A percentile compares a stretch with the other conserved stretches of the same genome.
phyloP scores from a whole-genome alignment of 2,113 vertebrate genomes.

The Sialia sialis region DNA sequence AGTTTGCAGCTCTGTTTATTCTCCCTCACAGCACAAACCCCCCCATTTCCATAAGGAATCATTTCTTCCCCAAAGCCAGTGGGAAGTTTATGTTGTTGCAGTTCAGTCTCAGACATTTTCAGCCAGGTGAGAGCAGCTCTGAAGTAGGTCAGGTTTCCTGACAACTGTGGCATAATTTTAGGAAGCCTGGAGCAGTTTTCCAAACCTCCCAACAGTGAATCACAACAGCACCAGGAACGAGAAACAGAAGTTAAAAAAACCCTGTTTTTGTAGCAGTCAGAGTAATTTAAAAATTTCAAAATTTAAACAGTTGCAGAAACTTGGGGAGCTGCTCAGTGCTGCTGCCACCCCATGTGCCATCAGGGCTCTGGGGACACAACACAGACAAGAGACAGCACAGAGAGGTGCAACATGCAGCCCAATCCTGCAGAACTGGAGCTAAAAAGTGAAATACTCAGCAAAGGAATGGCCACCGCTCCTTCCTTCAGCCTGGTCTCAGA shows the following conservation, averaged over 20 bases:
- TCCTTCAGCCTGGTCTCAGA: not conserved
- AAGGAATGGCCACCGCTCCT: not conserved
- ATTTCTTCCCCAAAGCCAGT: not conserved
- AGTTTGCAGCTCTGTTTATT: not conserved
- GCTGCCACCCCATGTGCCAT: not conserved
- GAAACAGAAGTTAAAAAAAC: not conserved
- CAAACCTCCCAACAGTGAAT: not conserved
- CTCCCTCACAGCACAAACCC: not conserved
- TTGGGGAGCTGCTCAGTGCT: not conserved
- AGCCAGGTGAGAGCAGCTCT: not conserved
- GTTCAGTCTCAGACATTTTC: not conserved
- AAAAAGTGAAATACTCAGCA: not conserved
- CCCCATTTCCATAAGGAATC: not conserved
- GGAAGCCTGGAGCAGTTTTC: conserved; percentile 5
- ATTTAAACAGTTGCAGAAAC: not conserved
- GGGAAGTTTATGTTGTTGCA: not conserved
- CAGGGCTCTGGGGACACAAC: not conserved
- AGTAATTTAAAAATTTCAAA: not conserved
- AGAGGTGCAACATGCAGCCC: not conserved
- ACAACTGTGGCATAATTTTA: not conserved
- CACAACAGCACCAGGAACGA: not conserved
- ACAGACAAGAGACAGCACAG: fast-evolving
- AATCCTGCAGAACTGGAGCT: not conserved
- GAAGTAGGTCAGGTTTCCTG: not conserved
- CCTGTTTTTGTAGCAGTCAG: not conserved